Base-by-base conservation (phyloP, 2,113 vertebrate species). In the Amphiprion percula region DNA sequence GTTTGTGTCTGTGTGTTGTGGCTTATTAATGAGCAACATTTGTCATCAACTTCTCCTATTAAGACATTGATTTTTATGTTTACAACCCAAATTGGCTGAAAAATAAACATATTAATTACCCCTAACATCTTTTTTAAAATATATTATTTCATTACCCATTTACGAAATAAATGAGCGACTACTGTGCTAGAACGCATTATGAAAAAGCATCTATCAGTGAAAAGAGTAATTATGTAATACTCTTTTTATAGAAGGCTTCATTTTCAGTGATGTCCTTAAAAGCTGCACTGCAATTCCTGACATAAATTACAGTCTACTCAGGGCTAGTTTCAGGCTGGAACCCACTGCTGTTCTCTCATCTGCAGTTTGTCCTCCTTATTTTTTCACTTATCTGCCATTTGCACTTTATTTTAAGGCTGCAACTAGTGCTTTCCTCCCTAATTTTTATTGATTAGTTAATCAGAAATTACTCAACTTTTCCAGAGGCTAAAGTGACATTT, bases 301-400 rank as follows among this genome's bases (percentile, higher is more conserved):
- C 44, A 67, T 56, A 37, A 58, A 79, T 61, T 24, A 15, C 37
- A 68, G 4, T 49, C 19, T 28, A 16, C 23, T 47, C 28, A n/a
- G 21, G 15, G 24, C 33, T 17, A 10, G 7, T 56, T 67, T 53
- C 28, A 41, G 49, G 61, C 39, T 53, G 33, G 39, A 62, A 26
- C 4, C 53, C 12, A 52, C 2, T 41, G 33, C 33, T 37, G 33
- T 6, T 9, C 33, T 8, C 33, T 37, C 30, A 6, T 33, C 33
- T 37, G 33, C 8, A 10, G 7, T 37, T 37, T 37, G 33, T 37
- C 33, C 33, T 37, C 9, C 6, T 37, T 37, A 6, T 33, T 37
- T 7, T 1, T 10, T 7, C 33, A 37, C 33, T 37, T 37, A 2
- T 37, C 33, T 37, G 7, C 9, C 33, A 9, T 37, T 37, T 2